A percentile compares a stretch with the other conserved stretches of the same genome.
phyloP scores from a whole-genome alignment of 1,140 invertebrate genomes.

The Oscheius sp. region DNA sequence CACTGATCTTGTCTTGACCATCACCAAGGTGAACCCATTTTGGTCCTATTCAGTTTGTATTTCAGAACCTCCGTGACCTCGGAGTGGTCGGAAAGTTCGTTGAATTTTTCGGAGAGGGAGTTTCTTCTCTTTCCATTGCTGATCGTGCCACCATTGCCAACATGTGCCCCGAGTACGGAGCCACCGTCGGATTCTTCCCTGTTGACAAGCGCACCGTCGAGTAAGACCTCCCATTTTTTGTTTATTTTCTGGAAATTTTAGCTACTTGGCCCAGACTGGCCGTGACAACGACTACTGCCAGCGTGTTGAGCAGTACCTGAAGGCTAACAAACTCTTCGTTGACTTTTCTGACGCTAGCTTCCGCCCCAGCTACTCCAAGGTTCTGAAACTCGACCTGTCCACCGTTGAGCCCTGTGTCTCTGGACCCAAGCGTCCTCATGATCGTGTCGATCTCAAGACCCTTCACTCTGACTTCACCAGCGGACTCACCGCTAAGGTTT shows the following conservation, averaged over 20 bases:
- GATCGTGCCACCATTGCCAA: constrained; percentile 78
- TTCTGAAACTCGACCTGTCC: constrained; percentile 80
- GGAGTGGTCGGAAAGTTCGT: constrained; percentile 98
- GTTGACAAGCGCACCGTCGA: constrained; percentile 80
- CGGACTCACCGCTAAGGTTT: constrained; percentile 81
- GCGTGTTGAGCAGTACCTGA: constrained; percentile 79
- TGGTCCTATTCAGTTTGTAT: constrained; percentile 4
- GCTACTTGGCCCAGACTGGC: constrained; percentile 67
- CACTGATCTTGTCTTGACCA: constrained; percentile 93
- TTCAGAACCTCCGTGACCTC: constrained; percentile 80
- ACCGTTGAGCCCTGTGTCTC: constrained; percentile 89
- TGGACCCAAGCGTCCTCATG: constrained; percentile 93
- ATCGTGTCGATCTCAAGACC: constrained; percentile 81
- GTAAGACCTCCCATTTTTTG: constrained; percentile 73
- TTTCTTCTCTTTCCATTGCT: constrained; percentile 82
- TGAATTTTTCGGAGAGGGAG: constrained; percentile 93
- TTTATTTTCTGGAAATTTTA: background rate
- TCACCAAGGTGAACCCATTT: constrained; percentile 78
- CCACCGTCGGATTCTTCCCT: constrained; percentile 92
- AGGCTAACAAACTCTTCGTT: constrained; percentile 76
- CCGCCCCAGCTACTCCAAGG: constrained; percentile 79
- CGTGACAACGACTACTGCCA: constrained; percentile 78
- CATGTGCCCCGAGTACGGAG: constrained; percentile 93
- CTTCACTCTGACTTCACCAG: constrained; percentile 85
- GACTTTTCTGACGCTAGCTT: constrained; percentile 76